These are phyloP conservation scores for Spilosoma lubricipeda DNA, from an alignment of 2,888 invertebrate genomes.

Conservation along the genomic window DNA sequence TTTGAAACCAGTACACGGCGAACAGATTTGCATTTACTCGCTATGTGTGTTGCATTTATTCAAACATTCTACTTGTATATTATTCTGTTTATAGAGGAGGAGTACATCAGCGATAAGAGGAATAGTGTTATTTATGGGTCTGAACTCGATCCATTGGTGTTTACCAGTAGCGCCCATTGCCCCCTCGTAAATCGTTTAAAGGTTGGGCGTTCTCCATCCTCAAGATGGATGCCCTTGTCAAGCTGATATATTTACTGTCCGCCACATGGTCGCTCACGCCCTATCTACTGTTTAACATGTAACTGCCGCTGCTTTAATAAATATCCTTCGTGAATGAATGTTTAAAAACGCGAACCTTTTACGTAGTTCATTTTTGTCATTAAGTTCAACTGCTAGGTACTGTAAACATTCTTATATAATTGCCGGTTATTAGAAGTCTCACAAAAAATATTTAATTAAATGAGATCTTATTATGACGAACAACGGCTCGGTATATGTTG, in stretches of 20 bases:
- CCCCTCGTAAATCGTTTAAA: conserved; percentile 84
- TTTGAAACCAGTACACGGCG: conserved; percentile 73
- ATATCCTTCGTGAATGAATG: conserved; percentile 64
- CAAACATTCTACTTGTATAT: conserved; percentile 59
- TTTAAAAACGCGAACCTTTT: conserved; percentile 55
- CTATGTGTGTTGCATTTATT: conserved; percentile 71
- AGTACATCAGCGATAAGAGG: conserved; percentile 51
- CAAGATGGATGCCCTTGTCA: conserved; percentile 82
- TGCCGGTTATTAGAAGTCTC: neutral
- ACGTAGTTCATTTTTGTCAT: conserved; percentile 45
- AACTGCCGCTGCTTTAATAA: conserved; percentile 69
- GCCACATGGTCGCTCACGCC: conserved; percentile 68
- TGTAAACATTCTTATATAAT: conserved; percentile 10
- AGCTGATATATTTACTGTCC: conserved; percentile 83
- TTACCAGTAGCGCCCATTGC: conserved; percentile 71
- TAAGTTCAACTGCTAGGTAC: conserved; percentile 41
- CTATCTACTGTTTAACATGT: conserved; percentile 70
- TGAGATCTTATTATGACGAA: conserved; percentile 6
- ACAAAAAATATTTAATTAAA: neutral
- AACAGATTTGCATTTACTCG: conserved; percentile 74
- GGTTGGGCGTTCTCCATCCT: conserved; percentile 82
- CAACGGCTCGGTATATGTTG: conserved; percentile 50
- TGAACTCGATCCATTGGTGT: conserved; percentile 67
- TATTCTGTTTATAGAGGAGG: conserved; percentile 54
- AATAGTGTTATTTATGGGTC: conserved; percentile 69